Evolutionary conservation across 1,140 invertebrate genomes (phyloP).

Genomic region (Drosophila lacteicornis): DNA sequence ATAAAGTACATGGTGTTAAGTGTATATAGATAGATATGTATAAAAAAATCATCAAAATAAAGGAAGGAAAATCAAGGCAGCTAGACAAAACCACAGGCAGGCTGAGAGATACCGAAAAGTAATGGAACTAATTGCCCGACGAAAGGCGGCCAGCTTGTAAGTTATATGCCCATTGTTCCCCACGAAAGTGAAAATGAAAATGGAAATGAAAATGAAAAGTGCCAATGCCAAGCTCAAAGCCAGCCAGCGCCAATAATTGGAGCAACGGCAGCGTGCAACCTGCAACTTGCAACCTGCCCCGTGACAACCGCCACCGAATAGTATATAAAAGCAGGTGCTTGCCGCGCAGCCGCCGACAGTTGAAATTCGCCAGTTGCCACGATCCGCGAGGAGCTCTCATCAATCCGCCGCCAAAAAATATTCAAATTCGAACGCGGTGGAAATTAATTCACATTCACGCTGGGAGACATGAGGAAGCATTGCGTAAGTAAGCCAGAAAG

Average conservation of each 20-base stretch:
- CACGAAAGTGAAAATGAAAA: constrained; percentile 65
- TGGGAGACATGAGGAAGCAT: constrained; percentile 69
- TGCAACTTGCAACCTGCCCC: constrained; percentile 25
- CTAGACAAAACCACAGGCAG: constrained; percentile 47
- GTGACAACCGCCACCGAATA: constrained; percentile 29
- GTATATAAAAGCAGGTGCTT: constrained; percentile 78
- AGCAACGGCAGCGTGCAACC: constrained; percentile 54
- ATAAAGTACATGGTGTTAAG: constrained; percentile 18
- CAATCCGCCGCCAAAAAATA: constrained; percentile 22
- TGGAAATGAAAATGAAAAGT: constrained; percentile 67
- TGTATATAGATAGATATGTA: constrained; percentile 1
- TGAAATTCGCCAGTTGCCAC: constrained; percentile 36
- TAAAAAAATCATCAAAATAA: constrained; percentile 21
- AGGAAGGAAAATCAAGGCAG: constrained; percentile 29
- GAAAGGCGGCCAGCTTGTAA: constrained; percentile 67
- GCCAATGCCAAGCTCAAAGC: constrained; percentile 76
- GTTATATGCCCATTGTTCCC: constrained; percentile 56
- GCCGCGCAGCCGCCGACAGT: constrained; percentile 75
- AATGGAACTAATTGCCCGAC: constrained; percentile 79
- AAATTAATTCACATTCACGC: constrained; percentile 18
- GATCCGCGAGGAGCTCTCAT: constrained; percentile 36
- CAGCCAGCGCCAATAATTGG: constrained; percentile 65
- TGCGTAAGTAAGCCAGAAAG: constrained; percentile 70
- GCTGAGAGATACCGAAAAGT: constrained; percentile 61
- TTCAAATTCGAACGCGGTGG: constrained; percentile 37